These are phyloP conservation scores for Temnothorax unifasciatus DNA, from an alignment of 2,888 invertebrate species.

Conservation along the genomic window DNA sequence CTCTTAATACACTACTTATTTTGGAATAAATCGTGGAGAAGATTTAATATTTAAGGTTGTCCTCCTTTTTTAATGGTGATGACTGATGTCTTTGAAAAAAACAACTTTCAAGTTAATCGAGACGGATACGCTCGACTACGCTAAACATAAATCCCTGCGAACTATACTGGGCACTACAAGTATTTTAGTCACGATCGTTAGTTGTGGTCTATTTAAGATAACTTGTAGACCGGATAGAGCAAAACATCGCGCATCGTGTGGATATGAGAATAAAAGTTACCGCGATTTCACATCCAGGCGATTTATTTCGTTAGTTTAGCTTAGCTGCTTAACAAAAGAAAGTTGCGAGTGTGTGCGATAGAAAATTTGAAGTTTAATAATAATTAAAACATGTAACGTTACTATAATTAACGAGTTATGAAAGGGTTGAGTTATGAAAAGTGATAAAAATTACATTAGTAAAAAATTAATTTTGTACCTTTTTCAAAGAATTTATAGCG, in stretches of 20 bases:
- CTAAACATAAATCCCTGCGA: conserved; percentile 75
- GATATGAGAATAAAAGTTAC: conserved; percentile 43
- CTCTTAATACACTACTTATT: background rate
- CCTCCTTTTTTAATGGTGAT: conserved; percentile 36
- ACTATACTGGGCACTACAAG: conserved; percentile 25
- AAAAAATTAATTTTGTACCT: background rate
- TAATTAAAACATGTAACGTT: background rate
- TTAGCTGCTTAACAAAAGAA: background rate
- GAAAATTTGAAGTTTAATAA: background rate
- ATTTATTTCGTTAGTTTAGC: conserved; percentile 32
- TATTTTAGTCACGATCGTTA: conserved; percentile 53
- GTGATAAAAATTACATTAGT: background rate
- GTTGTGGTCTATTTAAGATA: conserved; percentile 67
- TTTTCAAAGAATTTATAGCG: background rate
- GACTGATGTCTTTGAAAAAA: conserved; percentile 14
- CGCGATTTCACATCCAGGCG: conserved; percentile 21
- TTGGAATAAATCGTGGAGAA: background rate
- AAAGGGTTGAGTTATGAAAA: conserved; percentile 1
- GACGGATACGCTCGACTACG: conserved; percentile 66
- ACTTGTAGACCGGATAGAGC: conserved; percentile 18
- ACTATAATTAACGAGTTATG: background rate
- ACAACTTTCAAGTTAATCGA: conserved; percentile 47
- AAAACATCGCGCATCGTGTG: background rate
- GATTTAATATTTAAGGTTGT: conserved; percentile 22
- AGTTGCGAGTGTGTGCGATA: background rate